Evolutionary conservation across 1,140 invertebrate genomes (phyloP).

Genomic region (Pemphigus obesinymphae): DNA sequence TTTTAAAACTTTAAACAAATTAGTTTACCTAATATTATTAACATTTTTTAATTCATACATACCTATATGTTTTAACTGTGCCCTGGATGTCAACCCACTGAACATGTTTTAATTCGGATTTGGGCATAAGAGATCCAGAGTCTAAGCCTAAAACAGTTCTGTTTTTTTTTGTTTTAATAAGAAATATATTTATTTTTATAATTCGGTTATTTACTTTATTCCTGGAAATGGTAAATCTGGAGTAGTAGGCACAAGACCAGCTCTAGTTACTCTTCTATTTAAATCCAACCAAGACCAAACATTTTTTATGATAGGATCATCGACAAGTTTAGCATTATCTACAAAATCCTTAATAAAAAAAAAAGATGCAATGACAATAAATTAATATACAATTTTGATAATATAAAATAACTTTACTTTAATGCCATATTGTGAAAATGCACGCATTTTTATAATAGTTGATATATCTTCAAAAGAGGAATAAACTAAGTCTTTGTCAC

Average conservation of each 20-base stretch:
- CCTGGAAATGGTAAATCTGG: slow-evolving; percentile 64
- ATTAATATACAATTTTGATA: neutral
- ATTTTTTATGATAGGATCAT: slow-evolving; percentile 59
- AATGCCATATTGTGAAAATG: slow-evolving; percentile 71
- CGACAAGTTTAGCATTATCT: slow-evolving; percentile 64
- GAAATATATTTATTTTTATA: neutral
- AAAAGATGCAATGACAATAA: neutral
- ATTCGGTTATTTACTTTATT: slow-evolving; percentile 49
- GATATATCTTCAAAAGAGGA: slow-evolving; percentile 65
- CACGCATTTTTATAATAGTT: slow-evolving; percentile 65
- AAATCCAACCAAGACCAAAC: slow-evolving; percentile 72
- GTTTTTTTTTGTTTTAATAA: slow-evolving; percentile 1
- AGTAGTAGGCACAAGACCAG: slow-evolving; percentile 57
- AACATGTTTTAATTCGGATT: slow-evolving; percentile 57
- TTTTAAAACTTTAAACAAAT: too few species aligned
- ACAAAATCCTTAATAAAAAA: slow-evolving; percentile 51
- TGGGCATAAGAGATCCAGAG: slow-evolving; percentile 49
- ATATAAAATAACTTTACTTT: slow-evolving; percentile 54
- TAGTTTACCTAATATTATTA: too few species aligned
- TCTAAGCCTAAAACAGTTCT: slow-evolving; percentile 59
- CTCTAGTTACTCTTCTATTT: slow-evolving; percentile 65
- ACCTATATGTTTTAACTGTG: slow-evolving; percentile 55
- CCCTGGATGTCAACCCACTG: slow-evolving; percentile 55
- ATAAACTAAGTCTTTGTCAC: slow-evolving; percentile 55
- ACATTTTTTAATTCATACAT: slow-evolving; percentile 37